Evolutionary conservation across 1,140 invertebrate species (phyloP), one percentile per base, ranked within the genome.

Genomic region (Condylostylus longicornis): DNA sequence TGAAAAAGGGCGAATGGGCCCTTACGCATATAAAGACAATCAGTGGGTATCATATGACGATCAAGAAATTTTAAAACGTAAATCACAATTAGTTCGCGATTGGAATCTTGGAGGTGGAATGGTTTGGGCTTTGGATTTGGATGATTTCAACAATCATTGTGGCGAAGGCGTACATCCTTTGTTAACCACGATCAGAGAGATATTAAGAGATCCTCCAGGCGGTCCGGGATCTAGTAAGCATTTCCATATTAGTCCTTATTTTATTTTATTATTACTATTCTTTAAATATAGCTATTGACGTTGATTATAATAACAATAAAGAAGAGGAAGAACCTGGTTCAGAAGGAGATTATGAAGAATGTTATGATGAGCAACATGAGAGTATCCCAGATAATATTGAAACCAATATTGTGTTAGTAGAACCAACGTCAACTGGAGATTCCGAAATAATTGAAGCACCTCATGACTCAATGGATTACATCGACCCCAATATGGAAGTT

Each of bases 21-120:
- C 87, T 0, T 88, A 82, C 50, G 83, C 85, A 1, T 82, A 77
- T 50, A 82, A 80, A 41, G 81, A 74, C 8, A 81, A 79, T 37
- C 83, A 91, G 53, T 91, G 87, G 88, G 81, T 90, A 2, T 79
- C 82, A 8, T 93, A 74, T 47, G 88, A 93, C 56, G 86, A 91
- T 54, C 65, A 70, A 8, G 71, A 74, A 18, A 88, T 80, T 62
- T 78, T 89, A 4, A 66, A 70, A 27, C 71, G 72, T 35, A 91
- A 91, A 58, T 72, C 79, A 0, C 69, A 85, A 40, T 80, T 75
- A 42, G 71, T 86, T 3, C 72, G 77, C 42, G 67, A 76, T 7
- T 70, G 84, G 60, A 69, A 77, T 41, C 64, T 91, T 2, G 86
- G 79, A 1, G 86, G 86, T 31, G 84, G 79, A 10, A 90, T 90